Base-by-base conservation (phyloP, 2,113 vertebrate genomes). In the Illadopsis cleaveri region DNA sequence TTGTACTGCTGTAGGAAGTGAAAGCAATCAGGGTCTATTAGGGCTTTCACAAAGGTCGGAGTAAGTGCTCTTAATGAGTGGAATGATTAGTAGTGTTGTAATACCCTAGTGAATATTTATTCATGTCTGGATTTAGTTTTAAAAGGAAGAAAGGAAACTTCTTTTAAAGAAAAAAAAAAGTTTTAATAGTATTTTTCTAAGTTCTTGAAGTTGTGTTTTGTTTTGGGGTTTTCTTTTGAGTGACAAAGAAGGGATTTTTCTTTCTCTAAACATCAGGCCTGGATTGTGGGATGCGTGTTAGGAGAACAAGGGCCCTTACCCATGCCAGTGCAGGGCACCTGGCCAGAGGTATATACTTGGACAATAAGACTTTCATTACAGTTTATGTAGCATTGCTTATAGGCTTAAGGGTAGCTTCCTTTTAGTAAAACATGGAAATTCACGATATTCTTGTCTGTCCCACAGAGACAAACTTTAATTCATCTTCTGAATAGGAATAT, bases 81-180 rank as follows among this genome's bases (percentile, higher is more conserved):
- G 31, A 40, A 23, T 30, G 21, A 51, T 75, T 51, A 66, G 31
- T 47, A 42, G 35, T 53, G 12, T 48, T 64, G 57, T 58, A 75
- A 70, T 40, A 24, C 6, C 42, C 2, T 24, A 16, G 23, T 60
- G 30, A 76, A 16, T 51, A 37, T 35, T 51, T 70, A 21, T 5
- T 51, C 2, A 1, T 37, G 7, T 20, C 23, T 48, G 45, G 31
- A 33, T 61, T 35, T 47, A 31, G 20, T 60, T 88, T 60, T 47
- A 12, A 84, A 60, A 89, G 30, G 62, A 60, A 30, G 11, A 66
- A 73, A n/a, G 16, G 3, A 1, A 22, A 11, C 8, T 44, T 57
- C 1, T 22, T 64, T 27, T 35, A 2, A 23, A 60, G 38, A 17
- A 53, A 61, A 21, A 51, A 19, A 4, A 33, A 1, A 2, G 0